Conservation (phyloP, 2,888 invertebrate genomes). For the Plusia festucae region DNA sequence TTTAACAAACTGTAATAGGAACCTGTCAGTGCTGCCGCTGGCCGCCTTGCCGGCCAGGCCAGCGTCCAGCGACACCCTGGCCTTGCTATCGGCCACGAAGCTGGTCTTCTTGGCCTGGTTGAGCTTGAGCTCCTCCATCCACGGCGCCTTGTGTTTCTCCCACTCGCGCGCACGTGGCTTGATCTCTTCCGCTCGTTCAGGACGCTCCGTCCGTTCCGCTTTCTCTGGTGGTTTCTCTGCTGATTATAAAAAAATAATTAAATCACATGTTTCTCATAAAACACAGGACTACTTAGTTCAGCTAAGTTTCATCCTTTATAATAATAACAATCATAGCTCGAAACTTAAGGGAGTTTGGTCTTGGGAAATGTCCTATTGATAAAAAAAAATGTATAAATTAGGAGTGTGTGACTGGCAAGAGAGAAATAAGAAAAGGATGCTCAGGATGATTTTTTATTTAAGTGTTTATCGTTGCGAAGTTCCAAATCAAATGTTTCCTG, state of each 20-base stretch:
- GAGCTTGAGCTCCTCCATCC: slow-evolving; percentile 95
- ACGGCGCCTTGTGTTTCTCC: slow-evolving; percentile 93
- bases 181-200: slow-evolving; percentile 80
- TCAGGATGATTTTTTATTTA: too few relatives aligned
- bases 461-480: too few relatives aligned
- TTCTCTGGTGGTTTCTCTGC: slow-evolving; percentile 70
- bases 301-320: too few relatives aligned
- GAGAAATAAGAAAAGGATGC: too few relatives aligned
- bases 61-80: slow-evolving; percentile 65
- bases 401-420: too few relatives aligned
- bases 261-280: too few relatives aligned
- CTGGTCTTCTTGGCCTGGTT: slow-evolving; percentile 92
- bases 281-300: too few relatives aligned
- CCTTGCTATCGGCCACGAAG: slow-evolving; percentile 74
- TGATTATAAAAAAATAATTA: slow-evolving; percentile 17
- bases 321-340: too few relatives aligned
- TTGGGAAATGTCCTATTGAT: too few relatives aligned
- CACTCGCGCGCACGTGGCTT: slow-evolving; percentile 92
- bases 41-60: slow-evolving; percentile 64
- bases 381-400: too few relatives aligned
- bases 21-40: slow-evolving; percentile 83
- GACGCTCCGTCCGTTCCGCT: slow-evolving; percentile 47
- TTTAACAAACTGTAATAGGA: neutral
- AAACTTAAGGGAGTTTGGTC: too few relatives aligned
- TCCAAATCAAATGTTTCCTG: too few relatives aligned